Percentiles rank a stretch among this genome's conserved stretches.
phyloP scores from a whole-genome alignment of 1,140 invertebrate genomes.

The Zaprionus tsacasi region DNA sequence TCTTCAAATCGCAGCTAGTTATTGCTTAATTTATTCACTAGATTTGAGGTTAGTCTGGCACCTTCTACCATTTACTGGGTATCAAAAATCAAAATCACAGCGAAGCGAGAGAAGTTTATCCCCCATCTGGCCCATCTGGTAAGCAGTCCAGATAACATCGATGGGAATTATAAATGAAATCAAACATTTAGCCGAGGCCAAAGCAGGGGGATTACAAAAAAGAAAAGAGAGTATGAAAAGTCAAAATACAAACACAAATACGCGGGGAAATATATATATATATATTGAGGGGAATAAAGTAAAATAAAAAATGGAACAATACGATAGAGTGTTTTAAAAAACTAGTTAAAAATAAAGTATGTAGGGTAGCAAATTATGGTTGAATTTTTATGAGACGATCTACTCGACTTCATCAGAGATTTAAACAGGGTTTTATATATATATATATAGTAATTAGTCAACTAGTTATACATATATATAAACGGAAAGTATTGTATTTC shows the following conservation, averaged over 20 bases:
- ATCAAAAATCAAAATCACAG: background rate
- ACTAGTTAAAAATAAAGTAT: too few relatives aligned
- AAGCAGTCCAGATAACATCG: slow-evolving; percentile 48
- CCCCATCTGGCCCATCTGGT: slow-evolving; percentile 37
- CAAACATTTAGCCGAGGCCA: slow-evolving; percentile 52
- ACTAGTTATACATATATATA: too few relatives aligned
- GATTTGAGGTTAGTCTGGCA: too few relatives aligned
- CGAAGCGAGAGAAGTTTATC: slow-evolving; percentile 16
- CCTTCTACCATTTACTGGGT: background rate
- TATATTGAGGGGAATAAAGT: background rate
- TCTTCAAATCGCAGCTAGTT: too few relatives aligned
- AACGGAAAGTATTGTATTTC: too few relatives aligned
- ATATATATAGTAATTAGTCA: too few relatives aligned
- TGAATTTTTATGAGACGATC: too few relatives aligned
- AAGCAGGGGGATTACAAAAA: slow-evolving; percentile 8
- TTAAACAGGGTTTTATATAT: too few relatives aligned
- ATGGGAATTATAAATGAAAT: slow-evolving; percentile 75
- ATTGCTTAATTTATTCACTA: too few relatives aligned
- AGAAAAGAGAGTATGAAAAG: slow-evolving; percentile 58
- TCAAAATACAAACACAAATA: slow-evolving; percentile 71
- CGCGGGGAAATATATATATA: slow-evolving; percentile 9
- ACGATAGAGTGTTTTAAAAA: too few relatives aligned
- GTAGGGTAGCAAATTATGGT: too few relatives aligned
- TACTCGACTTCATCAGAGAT: too few relatives aligned
- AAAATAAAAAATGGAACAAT: background rate